These are phyloP conservation scores for Apteryx mantelli DNA, from an alignment of 2,113 vertebrate species.

Conservation along the genomic window DNA sequence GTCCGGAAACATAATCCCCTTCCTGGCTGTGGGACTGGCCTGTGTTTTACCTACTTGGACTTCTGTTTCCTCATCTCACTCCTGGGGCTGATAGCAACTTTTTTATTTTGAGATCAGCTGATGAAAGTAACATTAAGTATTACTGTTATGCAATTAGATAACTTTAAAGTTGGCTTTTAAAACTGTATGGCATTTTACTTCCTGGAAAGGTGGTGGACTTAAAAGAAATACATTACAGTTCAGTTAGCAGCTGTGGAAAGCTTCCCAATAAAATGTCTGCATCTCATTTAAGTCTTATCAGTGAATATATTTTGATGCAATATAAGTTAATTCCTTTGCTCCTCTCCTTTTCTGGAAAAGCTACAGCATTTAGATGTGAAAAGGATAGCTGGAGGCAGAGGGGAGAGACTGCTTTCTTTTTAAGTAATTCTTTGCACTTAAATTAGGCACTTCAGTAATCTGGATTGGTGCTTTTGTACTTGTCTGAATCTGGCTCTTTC, in stretches of 20 bases:
- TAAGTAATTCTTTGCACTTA: neutral
- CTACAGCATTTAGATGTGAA: neutral
- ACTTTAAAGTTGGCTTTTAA: neutral
- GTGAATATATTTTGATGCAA: neutral
- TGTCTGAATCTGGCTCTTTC: neutral
- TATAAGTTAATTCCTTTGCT: neutral
- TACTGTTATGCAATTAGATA: neutral
- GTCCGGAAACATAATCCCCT: too few relatives aligned
- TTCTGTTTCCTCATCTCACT: neutral
- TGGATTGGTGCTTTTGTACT: neutral
- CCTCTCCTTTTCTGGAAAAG: neutral
- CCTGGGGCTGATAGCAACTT: neutral
- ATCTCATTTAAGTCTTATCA: neutral
- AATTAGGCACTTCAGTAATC: neutral
- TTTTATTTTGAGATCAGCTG: neutral
- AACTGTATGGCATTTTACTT: neutral
- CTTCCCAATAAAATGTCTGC: neutral
- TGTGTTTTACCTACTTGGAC: rapidly evolving
- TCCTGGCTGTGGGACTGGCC: neutral
- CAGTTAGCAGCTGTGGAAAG: neutral
- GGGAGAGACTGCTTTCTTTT: rapidly evolving
- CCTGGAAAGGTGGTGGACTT: neutral
- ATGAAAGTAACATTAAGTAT: neutral
- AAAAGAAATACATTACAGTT: neutral
- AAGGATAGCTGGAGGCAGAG: neutral